Conservation (phyloP, 1,140 invertebrate species). For the Ceratina japonica region DNA sequence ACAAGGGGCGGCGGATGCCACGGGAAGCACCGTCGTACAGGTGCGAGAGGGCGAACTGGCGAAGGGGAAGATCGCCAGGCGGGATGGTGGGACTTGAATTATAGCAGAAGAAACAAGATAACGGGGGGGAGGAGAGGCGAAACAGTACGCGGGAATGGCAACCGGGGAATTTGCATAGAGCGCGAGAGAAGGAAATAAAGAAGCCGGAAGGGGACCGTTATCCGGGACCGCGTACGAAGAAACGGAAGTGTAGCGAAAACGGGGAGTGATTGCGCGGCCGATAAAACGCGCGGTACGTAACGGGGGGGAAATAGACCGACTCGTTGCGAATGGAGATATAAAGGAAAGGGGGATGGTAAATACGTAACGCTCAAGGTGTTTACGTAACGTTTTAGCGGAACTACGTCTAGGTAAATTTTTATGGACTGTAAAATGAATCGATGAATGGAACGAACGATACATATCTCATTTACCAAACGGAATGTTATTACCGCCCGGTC, state of each 20-base stretch:
- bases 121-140: constrained; percentile 1
- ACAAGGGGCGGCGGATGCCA: neutral
- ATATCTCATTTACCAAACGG: no score
- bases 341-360: neutral
- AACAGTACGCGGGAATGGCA: neutral
- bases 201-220: constrained; percentile 16
- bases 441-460: no score
- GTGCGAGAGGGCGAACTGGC: neutral
- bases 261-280: neutral
- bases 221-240: neutral
- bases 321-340: neutral
- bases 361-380: neutral
- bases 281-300: neutral
- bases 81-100: constrained; percentile 20
- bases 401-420: no score
- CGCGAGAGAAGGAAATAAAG: constrained; percentile 1
- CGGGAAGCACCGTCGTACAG: constrained; percentile 7
- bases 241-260: neutral
- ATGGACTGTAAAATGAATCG: no score
- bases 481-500: no score
- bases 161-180: constrained; percentile 15
- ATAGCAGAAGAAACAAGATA: constrained; percentile 39
- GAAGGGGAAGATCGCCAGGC: neutral
- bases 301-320: no score
- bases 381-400: no score